phyloP scores from a whole-genome alignment of 2,113 vertebrate species.

The Girardinichthys multiradiatus region DNA sequence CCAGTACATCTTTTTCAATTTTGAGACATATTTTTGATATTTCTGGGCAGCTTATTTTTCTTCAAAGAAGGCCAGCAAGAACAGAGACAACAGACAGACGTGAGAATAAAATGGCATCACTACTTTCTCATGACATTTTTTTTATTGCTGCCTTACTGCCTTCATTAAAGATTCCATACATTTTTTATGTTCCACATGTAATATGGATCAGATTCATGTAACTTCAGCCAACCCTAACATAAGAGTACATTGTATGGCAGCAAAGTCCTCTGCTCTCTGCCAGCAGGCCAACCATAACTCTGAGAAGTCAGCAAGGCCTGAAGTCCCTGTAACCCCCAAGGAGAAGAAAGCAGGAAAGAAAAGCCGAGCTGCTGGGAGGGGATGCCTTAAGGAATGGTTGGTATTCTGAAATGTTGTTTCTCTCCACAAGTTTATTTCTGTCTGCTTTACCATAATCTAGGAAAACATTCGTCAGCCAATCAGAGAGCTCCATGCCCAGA shows the following conservation, averaged over 20 bases:
- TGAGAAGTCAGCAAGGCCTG: slow-evolving; percentile 43
- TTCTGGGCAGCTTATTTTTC: slow-evolving; percentile 1
- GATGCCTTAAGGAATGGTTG: slow-evolving; percentile 69
- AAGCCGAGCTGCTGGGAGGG: slow-evolving; percentile 61
- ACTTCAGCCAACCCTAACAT: slow-evolving; percentile 43
- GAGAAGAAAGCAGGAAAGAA: slow-evolving; percentile 12
- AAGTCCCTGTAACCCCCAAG: slow-evolving; percentile 47
- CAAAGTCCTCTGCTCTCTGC: slow-evolving; percentile 43
- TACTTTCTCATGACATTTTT: neutral
- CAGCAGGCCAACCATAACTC: slow-evolving; percentile 27
- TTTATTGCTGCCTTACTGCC: slow-evolving; percentile 1
- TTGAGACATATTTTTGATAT: neutral
- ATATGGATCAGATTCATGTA: slow-evolving; percentile 28
- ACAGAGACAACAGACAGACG: neutral
- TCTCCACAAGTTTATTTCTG: slow-evolving; percentile 68
- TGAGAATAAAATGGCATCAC: neutral
- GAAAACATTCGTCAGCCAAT: slow-evolving; percentile 43
- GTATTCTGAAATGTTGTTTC: slow-evolving; percentile 76
- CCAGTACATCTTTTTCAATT: neutral
- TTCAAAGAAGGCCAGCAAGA: slow-evolving; percentile 14
- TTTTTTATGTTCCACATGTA: slow-evolving; percentile 41
- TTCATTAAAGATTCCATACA: slow-evolving; percentile 18
- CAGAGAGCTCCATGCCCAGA: slow-evolving; percentile 26
- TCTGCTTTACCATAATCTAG: slow-evolving; percentile 38
- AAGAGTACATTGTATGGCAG: slow-evolving; percentile 60